A percentile compares a stretch with the other conserved stretches of the same genome.
These are phyloP conservation scores for Hemicordylus capensis DNA, from an alignment of 2,113 vertebrate species.

Conservation along the genomic window DNA sequence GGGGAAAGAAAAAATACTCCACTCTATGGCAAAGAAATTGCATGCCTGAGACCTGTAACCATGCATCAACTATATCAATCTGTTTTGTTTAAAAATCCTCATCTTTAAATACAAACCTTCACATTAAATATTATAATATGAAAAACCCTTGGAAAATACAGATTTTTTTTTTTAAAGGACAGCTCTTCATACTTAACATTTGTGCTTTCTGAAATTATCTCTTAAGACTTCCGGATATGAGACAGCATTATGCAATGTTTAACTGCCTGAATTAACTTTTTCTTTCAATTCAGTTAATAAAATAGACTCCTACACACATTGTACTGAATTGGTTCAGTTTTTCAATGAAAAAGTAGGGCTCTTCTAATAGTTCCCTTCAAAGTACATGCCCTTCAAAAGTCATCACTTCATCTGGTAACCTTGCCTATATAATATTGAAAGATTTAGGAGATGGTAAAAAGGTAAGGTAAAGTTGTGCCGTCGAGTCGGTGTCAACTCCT, in stretches of 20 bases:
- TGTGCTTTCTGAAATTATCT: neutral
- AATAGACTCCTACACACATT: neutral
- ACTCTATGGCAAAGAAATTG: neutral
- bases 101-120: neutral
- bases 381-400: neutral
- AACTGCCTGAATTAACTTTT: neutral
- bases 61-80: neutral
- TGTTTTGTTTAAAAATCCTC: accelerated
- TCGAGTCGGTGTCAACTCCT: too few species aligned
- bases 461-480: too few species aligned
- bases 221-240: neutral
- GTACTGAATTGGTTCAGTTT: neutral
- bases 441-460: too few species aligned
- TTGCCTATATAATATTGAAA: neutral
- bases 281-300: neutral
- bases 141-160: neutral
- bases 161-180: neutral
- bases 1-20: conserved; percentile 6
- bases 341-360: neutral
- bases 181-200: neutral
- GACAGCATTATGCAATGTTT: neutral
- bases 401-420: neutral
- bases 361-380: neutral
- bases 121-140: neutral
- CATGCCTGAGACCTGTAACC: neutral